Conservation (phyloP, 2,113 vertebrate genomes). For the Charina bottae region DNA sequence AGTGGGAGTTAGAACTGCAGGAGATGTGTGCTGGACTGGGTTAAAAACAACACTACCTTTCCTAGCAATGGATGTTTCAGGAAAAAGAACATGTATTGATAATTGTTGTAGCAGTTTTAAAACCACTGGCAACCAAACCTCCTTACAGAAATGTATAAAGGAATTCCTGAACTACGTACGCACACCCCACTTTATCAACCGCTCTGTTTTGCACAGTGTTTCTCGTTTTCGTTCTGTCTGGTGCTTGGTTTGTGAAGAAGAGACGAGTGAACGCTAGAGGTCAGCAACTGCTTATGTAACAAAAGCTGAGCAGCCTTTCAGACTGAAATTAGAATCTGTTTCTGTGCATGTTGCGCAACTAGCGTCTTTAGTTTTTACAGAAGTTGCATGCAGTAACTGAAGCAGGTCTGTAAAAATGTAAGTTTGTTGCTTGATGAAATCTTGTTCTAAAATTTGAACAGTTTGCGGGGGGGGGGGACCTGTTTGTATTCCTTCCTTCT, state of each 20-base stretch:
- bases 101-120: neutral
- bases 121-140: neutral
- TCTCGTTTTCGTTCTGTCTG: neutral
- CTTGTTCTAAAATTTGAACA: neutral
- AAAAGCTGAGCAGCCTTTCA: neutral
- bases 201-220: neutral
- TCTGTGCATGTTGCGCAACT: neutral
- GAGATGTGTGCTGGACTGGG: neutral
- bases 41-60: neutral
- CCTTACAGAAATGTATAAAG: neutral
- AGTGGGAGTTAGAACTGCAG: too few relatives aligned
- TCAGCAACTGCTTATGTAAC: constrained; percentile 4
- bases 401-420: neutral
- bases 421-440: neutral
- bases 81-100: neutral
- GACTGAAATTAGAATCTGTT: neutral
- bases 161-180: neutral
- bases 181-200: neutral
- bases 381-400: neutral
- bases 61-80: neutral
- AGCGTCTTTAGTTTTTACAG: neutral
- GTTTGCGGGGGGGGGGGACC: neutral
- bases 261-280: neutral
- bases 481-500: neutral
- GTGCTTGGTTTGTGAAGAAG: neutral